Percentiles rank a stretch among this genome's conserved stretches.
These are phyloP conservation scores for Tipula unca DNA, from an alignment of 2,888 invertebrate species.

Conservation along the genomic window DNA sequence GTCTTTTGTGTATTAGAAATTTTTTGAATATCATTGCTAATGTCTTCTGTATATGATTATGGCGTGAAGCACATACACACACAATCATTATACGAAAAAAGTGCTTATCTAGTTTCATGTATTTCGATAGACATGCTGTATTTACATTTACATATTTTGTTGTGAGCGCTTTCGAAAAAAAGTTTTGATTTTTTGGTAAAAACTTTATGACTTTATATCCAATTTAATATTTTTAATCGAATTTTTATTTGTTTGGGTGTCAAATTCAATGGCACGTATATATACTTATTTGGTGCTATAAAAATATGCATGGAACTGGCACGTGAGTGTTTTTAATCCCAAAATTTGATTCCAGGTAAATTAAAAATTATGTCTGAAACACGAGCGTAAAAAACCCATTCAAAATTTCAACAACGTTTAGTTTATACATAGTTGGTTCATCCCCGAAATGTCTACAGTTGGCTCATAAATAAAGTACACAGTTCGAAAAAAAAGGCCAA, in stretches of 20 bases:
- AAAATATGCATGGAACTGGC: no score
- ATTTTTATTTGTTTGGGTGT: background rate
- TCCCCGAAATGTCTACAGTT: no score
- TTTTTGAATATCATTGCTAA: no score
- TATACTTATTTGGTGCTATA: background rate
- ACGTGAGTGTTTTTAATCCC: no score
- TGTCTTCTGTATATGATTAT: background rate
- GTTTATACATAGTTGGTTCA: no score
- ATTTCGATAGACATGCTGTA: background rate
- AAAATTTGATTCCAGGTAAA: no score
- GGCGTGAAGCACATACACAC: background rate
- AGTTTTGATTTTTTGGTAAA: background rate
- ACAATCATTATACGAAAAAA: background rate
- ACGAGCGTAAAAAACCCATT: no score
- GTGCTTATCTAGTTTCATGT: background rate
- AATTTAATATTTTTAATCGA: background rate
- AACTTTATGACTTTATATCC: background rate
- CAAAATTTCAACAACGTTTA: no score
- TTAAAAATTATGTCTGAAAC: no score
- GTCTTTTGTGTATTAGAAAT: background rate
- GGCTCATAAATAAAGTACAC: no score
- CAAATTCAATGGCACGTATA: background rate
- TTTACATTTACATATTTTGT: background rate
- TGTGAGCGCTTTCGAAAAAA: background rate
- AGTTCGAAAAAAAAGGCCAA: no score